Conservation (phyloP, 2,113 vertebrate species). For the Columbina picui region DNA sequence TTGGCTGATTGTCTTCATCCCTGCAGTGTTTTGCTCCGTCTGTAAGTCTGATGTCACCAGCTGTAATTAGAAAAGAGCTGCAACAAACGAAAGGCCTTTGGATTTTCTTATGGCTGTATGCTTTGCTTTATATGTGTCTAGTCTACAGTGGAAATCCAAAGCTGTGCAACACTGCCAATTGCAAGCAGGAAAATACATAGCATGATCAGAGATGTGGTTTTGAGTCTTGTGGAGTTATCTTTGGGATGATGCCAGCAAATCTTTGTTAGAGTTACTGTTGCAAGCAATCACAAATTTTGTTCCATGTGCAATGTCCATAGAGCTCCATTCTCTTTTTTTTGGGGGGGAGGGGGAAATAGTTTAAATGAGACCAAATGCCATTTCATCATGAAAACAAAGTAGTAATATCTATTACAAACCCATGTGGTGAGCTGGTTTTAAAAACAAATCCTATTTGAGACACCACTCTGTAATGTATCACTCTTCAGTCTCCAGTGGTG, state of each 20-base stretch:
- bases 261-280: neutral
- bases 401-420: neutral
- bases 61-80: neutral
- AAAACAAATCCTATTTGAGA: neutral
- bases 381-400: neutral
- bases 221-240: neutral
- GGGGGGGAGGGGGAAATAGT: neutral
- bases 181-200: neutral
- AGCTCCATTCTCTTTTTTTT: neutral
- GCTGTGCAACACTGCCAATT: neutral
- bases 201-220: neutral
- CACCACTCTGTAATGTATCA: neutral
- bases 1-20: neutral
- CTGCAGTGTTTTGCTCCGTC: neutral
- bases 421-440: neutral
- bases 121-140: neutral
- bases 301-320: accelerated
- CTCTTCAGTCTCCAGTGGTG: neutral
- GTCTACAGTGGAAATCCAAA: neutral
- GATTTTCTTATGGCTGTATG: neutral
- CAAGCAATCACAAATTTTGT: neutral
- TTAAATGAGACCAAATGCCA: neutral
- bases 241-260: neutral
- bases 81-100: neutral
- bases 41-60: neutral